Conservation (phyloP, 2,797 vertebrate genomes). For the Galago senegalensis region DNA sequence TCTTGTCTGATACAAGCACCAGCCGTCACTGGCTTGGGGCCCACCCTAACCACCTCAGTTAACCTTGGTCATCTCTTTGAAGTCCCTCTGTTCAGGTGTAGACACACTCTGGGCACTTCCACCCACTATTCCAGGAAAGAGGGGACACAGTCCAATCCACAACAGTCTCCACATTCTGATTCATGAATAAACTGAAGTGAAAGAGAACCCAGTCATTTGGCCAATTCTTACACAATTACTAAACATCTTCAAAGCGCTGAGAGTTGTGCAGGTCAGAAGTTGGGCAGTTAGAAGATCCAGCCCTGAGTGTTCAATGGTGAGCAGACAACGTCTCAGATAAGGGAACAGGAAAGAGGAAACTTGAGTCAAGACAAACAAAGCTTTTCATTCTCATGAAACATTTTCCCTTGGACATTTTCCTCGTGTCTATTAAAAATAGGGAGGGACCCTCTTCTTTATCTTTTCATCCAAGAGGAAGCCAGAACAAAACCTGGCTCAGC, state of each 20-base stretch:
- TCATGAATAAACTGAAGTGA: fast-evolving
- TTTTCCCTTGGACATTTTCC: not conserved
- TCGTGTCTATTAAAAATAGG: not conserved
- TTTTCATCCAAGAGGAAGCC: not conserved
- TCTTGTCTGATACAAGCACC: too few relatives aligned
- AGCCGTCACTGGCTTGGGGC: fast-evolving
- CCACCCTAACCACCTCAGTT: not conserved
- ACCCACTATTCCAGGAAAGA: fast-evolving
- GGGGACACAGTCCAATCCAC: fast-evolving
- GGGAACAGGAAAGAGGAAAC: not conserved
- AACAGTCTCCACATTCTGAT: fast-evolving
- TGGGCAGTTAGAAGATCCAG: fast-evolving
- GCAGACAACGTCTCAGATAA: fast-evolving
- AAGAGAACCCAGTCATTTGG: fast-evolving
- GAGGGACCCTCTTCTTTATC: not conserved
- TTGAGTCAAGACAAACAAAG: not conserved
- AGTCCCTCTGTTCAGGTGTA: not conserved
- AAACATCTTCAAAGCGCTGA: fast-evolving
- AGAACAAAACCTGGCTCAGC: not conserved
- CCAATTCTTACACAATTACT: fast-evolving
- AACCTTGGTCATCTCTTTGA: not conserved
- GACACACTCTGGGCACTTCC: fast-evolving
- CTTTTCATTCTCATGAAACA: not conserved
- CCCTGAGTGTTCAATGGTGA: fast-evolving
- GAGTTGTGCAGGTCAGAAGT: fast-evolving